phyloP scores from a whole-genome alignment of 2,888 invertebrate genomes.

The Drosophila tanythrix region DNA sequence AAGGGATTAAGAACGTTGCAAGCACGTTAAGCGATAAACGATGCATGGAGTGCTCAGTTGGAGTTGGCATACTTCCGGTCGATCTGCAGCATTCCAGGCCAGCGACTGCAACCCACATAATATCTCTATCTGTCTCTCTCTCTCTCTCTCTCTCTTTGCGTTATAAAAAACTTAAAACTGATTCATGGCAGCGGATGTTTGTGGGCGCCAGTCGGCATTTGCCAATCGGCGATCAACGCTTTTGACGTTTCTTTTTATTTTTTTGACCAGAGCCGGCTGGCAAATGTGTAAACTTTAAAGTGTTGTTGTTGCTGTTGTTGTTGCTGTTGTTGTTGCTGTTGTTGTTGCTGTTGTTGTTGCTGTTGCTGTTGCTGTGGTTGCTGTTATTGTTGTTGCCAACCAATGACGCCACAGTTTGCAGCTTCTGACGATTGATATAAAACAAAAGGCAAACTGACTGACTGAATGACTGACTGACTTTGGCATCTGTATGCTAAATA shows the following conservation, averaged over 20 bases:
- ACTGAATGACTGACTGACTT: constrained; percentile 40
- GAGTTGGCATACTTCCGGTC: constrained; percentile 54
- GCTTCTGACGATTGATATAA: constrained; percentile 65
- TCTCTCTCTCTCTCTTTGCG: constrained; percentile 13
- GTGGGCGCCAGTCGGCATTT: constrained; percentile 67
- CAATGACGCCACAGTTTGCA: constrained; percentile 55
- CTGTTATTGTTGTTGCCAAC: constrained; percentile 3
- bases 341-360: not conserved
- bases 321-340: not conserved
- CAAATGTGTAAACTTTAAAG: constrained; percentile 26
- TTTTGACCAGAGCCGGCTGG: constrained; percentile 56
- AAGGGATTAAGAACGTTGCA: constrained; percentile 53
- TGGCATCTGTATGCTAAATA: constrained; percentile 18
- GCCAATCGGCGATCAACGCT: constrained; percentile 55
- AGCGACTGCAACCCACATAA: constrained; percentile 32
- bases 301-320: not conserved
- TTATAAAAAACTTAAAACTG: constrained; percentile 38
- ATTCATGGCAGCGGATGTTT: constrained; percentile 67
- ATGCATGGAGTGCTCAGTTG: constrained; percentile 5
- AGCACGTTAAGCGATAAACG: constrained; percentile 11
- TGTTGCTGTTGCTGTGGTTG: not conserved
- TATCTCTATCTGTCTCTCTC: not conserved
- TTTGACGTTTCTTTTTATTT: constrained; percentile 36
- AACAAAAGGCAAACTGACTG: constrained; percentile 47
- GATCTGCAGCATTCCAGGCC: constrained; percentile 46